Conservation (phyloP, 2,113 vertebrate species). For the Hemiscyllium ocellatum region DNA sequence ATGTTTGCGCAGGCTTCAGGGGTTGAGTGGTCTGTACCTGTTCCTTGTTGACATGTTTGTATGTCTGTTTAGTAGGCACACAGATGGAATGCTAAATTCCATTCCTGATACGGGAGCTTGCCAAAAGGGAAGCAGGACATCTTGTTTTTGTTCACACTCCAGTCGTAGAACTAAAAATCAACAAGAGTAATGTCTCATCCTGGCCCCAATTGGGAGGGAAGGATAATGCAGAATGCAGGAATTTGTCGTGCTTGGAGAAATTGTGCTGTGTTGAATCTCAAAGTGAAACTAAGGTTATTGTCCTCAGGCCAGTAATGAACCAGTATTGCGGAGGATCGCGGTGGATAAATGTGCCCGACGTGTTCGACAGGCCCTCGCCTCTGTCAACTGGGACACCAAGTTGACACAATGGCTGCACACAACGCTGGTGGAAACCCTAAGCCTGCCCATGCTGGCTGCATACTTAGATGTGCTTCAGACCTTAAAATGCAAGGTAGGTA, state of each 20-base stretch:
- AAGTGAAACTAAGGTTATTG: not conserved
- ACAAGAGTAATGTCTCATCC: too few relatives aligned
- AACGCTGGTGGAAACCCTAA: conserved; percentile 85
- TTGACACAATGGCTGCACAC: conserved; percentile 92
- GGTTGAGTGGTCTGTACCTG: too few relatives aligned
- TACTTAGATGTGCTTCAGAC: conserved; percentile 96
- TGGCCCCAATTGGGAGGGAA: not conserved
- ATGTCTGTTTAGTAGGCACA: too few relatives aligned
- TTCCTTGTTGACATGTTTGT: too few relatives aligned
- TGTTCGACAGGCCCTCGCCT: conserved; percentile 84
- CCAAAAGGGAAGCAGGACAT: too few relatives aligned
- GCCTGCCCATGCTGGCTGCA: conserved; percentile 83
- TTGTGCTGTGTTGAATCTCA: not conserved
- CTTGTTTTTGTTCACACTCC: too few relatives aligned
- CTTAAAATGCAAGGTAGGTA: conserved; percentile 95
- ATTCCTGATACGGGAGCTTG: too few relatives aligned
- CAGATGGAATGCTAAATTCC: too few relatives aligned
- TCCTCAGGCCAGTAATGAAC: conserved; percentile 79
- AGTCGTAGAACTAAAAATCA: too few relatives aligned
- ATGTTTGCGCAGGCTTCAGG: too few relatives aligned
- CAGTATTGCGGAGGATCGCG: conserved; percentile 79
- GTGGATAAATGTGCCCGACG: conserved; percentile 93
- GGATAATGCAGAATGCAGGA: not conserved
- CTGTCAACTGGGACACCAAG: conserved; percentile 88
- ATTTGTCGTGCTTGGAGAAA: not conserved